Percentiles rank a stretch among this genome's conserved stretches.
Conservation (phyloP, 2,797 vertebrate species). For the Delichon dasypus region DNA sequence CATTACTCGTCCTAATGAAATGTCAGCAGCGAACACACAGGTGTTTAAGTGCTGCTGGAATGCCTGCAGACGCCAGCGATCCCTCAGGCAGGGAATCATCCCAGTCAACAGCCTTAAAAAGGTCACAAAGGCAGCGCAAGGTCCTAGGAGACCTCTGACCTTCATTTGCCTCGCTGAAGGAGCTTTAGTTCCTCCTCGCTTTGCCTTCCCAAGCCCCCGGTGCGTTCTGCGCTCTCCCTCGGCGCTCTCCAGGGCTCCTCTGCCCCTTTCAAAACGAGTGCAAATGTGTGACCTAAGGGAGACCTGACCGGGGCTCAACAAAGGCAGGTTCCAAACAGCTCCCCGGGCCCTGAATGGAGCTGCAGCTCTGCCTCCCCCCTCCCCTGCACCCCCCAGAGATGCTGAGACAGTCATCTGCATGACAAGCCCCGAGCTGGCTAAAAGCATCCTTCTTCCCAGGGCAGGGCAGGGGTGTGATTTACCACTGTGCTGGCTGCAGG, state of each 20-base stretch:
- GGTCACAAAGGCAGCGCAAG: conserved; percentile 24
- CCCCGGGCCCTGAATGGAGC: conserved; percentile 34
- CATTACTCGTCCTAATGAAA: conserved; percentile 45
- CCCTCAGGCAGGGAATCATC: conserved; percentile 48
- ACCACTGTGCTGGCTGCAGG: not conserved
- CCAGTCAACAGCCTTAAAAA: conserved; percentile 41
- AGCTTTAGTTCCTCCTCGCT: not conserved
- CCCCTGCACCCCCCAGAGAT: not conserved
- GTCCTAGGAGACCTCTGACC: conserved; percentile 49
- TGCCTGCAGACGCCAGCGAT: conserved; percentile 14
- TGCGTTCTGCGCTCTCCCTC: not conserved
- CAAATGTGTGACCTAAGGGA: conserved; percentile 59
- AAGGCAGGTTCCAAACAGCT: not conserved
- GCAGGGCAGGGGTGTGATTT: conserved; percentile 18
- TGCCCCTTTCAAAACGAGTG: conserved; percentile 41
- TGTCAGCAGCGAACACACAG: conserved; percentile 39
- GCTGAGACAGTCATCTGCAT: conserved; percentile 24
- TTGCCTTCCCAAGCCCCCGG: conserved; percentile 1
- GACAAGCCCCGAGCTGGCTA: conserved; percentile 25
- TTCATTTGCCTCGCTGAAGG: not conserved
- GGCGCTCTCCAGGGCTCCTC: conserved; percentile 21
- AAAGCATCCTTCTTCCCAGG: conserved; percentile 38
- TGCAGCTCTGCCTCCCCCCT: not conserved
- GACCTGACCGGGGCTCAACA: not conserved
- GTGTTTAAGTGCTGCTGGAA: conserved; percentile 44